A percentile compares a stretch with the other conserved stretches of the same genome.
Conservation (phyloP, 1,140 invertebrate genomes). For the Phocides pigmalion region DNA sequence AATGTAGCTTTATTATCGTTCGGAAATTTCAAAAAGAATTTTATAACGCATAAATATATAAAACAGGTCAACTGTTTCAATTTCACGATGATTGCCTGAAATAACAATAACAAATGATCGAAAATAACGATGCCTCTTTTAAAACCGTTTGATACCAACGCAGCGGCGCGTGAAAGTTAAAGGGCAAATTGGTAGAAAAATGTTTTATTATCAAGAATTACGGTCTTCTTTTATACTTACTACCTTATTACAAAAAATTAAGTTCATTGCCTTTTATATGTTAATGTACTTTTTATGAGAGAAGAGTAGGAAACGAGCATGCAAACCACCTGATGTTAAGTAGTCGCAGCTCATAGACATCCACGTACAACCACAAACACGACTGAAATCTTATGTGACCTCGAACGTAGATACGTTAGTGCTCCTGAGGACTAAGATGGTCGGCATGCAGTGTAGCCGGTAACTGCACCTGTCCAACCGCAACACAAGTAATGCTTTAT, state of each 20-base stretch:
- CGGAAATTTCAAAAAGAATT: slow-evolving; percentile 1
- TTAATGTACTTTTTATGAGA: too few species aligned
- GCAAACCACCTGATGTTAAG: too few species aligned
- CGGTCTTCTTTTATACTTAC: background rate
- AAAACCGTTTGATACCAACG: slow-evolving; percentile 53
- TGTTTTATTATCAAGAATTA: slow-evolving; percentile 36
- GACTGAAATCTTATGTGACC: too few species aligned
- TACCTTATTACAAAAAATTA: slow-evolving; percentile 8
- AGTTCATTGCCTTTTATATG: background rate
- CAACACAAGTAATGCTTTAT: too few species aligned
- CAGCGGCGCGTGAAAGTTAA: slow-evolving; percentile 52
- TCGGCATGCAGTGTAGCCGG: too few species aligned
- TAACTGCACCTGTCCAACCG: too few species aligned
- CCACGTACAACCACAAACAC: too few species aligned
- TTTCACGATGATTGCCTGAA: slow-evolving; percentile 56
- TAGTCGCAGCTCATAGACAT: too few species aligned
- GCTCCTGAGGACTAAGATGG: too few species aligned
- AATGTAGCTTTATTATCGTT: background rate
- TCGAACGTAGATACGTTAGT: too few species aligned
- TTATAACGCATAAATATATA: slow-evolving; percentile 8
- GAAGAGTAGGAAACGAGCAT: too few species aligned
- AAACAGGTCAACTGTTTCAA: slow-evolving; percentile 56
- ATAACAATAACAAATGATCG: slow-evolving; percentile 60
- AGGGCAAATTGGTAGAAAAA: slow-evolving; percentile 56
- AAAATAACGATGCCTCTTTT: slow-evolving; percentile 61